Base-by-base conservation (phyloP, 2,797 vertebrate species). In the Heteromormyrus szaboi region DNA sequence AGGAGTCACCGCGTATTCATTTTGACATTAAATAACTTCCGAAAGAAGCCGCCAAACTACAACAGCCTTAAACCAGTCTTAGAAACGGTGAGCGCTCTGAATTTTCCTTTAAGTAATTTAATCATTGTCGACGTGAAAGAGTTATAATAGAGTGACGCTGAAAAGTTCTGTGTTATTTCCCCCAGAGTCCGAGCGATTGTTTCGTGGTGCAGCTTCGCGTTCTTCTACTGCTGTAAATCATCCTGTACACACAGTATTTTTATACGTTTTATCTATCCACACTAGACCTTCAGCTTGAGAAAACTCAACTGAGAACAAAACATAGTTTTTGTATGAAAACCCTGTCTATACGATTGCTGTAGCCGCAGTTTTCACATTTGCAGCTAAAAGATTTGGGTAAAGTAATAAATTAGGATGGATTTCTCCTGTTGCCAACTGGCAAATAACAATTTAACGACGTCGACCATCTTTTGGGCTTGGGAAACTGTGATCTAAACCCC, bases 11-110 rank as follows among this genome's bases (percentile, higher is more conserved):
- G 17, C 48, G 22, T 56, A 54, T 59, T 48, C 37, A 22, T 62
- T 62, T 72, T 81, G 89, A n/a, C 33, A 89, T 22, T 53, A 87
- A 59, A 85, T 89, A 89, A 89, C 81, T 88, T 88, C 17, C 48
- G 46, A 87, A 87, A 88, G 62, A 85, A 50, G 79, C 89, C 86
- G 88, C 62, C 37, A 59, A 83, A 59, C n/a, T 33, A n/a, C 19
- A n/a, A 25, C n/a, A 33, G 14, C 85, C 22, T 14, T n/a, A 22
- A 51, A 51, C 22, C 25, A 46, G 29, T 51, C 11, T 37, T 56
- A 37, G 19, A 87, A 65, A 89, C 79, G 89, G 89, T 89, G 54
- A 89, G 89, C 81, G n/a, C 17, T 25, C 37, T 41, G 19, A 51
- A 37, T 53, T n/a, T 68, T 89, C 44, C 29, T 76, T 25, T 50